phyloP scores from a whole-genome alignment of 2,888 invertebrate genomes.

The Rosalia funebris region DNA sequence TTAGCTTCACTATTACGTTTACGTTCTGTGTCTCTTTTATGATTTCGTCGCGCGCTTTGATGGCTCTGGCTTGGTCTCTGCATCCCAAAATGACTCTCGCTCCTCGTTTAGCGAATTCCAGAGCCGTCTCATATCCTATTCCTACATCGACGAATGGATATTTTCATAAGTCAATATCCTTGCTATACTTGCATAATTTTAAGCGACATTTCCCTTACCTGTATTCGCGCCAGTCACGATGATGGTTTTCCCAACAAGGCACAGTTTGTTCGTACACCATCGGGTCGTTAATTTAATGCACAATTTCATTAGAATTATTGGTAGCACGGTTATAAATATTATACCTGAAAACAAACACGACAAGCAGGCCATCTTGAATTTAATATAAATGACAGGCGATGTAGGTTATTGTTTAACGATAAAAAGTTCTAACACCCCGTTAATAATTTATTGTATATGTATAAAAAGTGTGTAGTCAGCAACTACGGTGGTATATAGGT shows the following conservation, averaged over 20 bases:
- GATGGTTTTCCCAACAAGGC: slow-evolving; percentile 57
- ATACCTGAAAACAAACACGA: neutral
- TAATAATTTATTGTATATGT: too few species aligned
- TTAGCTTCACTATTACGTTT: slow-evolving; percentile 59
- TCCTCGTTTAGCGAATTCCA: slow-evolving; percentile 64
- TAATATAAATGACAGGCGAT: too few species aligned
- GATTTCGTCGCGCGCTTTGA: slow-evolving; percentile 52
- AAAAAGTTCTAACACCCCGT: too few species aligned
- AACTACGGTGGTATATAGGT: too few species aligned
- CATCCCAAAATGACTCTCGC: slow-evolving; percentile 68
- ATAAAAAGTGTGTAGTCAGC: too few species aligned
- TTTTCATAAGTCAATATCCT: neutral
- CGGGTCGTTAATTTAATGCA: slow-evolving; percentile 43
- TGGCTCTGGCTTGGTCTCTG: slow-evolving; percentile 55
- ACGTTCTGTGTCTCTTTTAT: slow-evolving; percentile 55
- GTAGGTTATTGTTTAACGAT: too few species aligned
- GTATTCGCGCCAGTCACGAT: slow-evolving; percentile 59
- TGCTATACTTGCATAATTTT: neutral
- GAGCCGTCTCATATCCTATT: slow-evolving; percentile 63
- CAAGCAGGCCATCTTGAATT: neutral
- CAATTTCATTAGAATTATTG: slow-evolving; percentile 34
- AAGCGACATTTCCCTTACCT: slow-evolving; percentile 36
- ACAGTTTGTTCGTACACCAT: slow-evolving; percentile 52
- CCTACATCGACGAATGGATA: slow-evolving; percentile 57
- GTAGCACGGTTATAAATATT: neutral